Percentiles rank a stretch among this genome's conserved stretches.
Conservation (phyloP, 2,888 invertebrate species). For the Cyaniris semiargus region DNA sequence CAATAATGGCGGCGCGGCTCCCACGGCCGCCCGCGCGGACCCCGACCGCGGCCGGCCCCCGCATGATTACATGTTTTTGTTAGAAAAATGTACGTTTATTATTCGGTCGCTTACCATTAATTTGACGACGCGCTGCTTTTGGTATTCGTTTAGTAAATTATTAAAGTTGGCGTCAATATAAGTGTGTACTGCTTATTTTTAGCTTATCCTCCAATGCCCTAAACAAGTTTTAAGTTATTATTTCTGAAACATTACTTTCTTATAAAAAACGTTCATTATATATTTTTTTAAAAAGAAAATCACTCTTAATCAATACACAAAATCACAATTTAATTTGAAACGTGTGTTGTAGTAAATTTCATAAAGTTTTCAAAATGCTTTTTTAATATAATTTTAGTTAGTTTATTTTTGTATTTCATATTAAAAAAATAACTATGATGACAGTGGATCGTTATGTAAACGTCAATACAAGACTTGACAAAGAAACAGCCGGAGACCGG, state of each 20-base stretch:
- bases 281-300: no score
- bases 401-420: not conserved
- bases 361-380: no score
- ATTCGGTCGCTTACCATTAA: slow-evolving; percentile 9
- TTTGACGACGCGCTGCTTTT: not conserved
- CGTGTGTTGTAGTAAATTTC: no score
- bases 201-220: not conserved
- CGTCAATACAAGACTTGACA: slow-evolving; percentile 11
- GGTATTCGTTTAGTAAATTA: not conserved
- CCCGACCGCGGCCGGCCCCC: slow-evolving; percentile 47
- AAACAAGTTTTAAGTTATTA: not conserved
- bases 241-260: not conserved
- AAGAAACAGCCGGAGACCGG: slow-evolving; percentile 41
- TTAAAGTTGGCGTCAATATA: not conserved
- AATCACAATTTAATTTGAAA: no score
- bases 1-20: slow-evolving; percentile 58
- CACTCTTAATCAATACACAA: no score
- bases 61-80: slow-evolving; percentile 41
- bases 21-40: slow-evolving; percentile 48
- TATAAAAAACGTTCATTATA: not conserved
- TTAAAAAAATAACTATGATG: not conserved
- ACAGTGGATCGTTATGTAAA: not conserved
- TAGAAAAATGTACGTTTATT: slow-evolving; percentile 36
- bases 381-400: no score
- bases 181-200: not conserved